phyloP scores from a whole-genome alignment of 2,888 invertebrate genomes.

The Germaria angustata region DNA sequence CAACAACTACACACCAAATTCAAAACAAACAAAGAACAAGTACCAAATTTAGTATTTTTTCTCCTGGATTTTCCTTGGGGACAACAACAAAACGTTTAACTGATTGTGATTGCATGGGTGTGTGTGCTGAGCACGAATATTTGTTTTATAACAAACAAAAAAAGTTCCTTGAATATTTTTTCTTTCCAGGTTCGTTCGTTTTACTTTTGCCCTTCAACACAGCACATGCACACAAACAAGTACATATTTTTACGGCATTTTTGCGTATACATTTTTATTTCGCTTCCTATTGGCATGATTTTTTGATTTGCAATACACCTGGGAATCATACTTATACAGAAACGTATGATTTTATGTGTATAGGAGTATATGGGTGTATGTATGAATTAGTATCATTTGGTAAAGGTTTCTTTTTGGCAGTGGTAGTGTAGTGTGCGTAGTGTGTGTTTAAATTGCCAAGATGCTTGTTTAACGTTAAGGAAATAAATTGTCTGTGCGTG shows the following conservation, averaged over 20 bases:
- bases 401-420: not conserved
- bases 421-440: not conserved
- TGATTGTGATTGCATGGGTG: conserved; percentile 61
- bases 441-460: conserved; percentile 47
- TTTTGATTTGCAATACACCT: conserved; percentile 79
- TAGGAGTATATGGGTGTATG: not conserved
- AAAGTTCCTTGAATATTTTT: conserved; percentile 24
- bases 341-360: not conserved
- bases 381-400: not conserved
- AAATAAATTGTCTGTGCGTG: conserved; percentile 79
- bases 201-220: conserved; percentile 57
- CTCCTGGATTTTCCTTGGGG: conserved; percentile 60
- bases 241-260: not conserved
- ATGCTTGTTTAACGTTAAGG: conserved; percentile 73
- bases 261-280: conserved; percentile 52
- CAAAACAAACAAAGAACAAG: conserved; percentile 1
- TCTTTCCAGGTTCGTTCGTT: conserved; percentile 17
- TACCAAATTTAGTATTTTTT: conserved; percentile 31
- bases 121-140: not conserved
- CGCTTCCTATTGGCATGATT: conserved; percentile 70
- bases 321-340: conserved; percentile 69
- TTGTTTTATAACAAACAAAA: conserved; percentile 25
- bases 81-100: conserved; percentile 67
- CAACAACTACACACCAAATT: conserved; percentile 3
- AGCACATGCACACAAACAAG: no score